A percentile compares a stretch with the other conserved stretches of the same genome.
These are phyloP conservation scores for Drosophila navojoa DNA, from an alignment of 1,140 invertebrate species.

Conservation along the genomic window DNA sequence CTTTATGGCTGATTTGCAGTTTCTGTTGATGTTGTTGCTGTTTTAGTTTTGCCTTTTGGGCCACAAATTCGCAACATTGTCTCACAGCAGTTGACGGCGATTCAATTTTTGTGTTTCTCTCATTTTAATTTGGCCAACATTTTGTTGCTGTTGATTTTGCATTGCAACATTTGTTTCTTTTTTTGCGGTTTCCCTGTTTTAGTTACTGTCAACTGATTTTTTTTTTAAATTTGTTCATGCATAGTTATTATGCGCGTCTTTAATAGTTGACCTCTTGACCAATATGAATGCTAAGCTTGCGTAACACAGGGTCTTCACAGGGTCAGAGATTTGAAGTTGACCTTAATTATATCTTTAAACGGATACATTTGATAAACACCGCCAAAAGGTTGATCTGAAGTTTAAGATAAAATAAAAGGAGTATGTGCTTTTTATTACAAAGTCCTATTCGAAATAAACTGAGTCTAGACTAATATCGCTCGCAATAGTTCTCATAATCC, in stretches of 20 bases:
- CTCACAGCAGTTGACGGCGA: slow-evolving; percentile 25
- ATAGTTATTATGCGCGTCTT: slow-evolving; percentile 59
- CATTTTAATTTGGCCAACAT: slow-evolving; percentile 49
- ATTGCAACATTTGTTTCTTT: slow-evolving; percentile 47
- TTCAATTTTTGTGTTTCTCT: slow-evolving; percentile 34
- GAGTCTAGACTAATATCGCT: slow-evolving; percentile 5
- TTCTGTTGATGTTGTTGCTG: not conserved
- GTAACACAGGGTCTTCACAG: slow-evolving; percentile 22
- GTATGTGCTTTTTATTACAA: not conserved
- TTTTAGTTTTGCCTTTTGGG: slow-evolving; percentile 30
- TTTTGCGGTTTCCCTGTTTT: slow-evolving; percentile 35
- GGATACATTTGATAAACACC: not conserved
- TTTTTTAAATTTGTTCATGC: slow-evolving; percentile 46
- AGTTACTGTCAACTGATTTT: slow-evolving; percentile 48
- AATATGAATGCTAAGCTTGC: slow-evolving; percentile 15
- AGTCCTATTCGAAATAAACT: not conserved
- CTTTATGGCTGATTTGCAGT: slow-evolving; percentile 24
- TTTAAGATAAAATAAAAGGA: not conserved
- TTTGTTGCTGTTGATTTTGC: slow-evolving; percentile 35
- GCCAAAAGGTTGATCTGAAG: not conserved
- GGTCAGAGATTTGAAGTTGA: slow-evolving; percentile 1
- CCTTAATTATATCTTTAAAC: not conserved
- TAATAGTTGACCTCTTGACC: slow-evolving; percentile 35
- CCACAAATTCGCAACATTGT: slow-evolving; percentile 62
- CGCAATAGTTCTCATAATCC: not conserved